A percentile compares a stretch with the other conserved stretches of the same genome.
Evolutionary conservation across 2,888 invertebrate genomes (phyloP).

Genomic region (Polydrusus pterygomalis): DNA sequence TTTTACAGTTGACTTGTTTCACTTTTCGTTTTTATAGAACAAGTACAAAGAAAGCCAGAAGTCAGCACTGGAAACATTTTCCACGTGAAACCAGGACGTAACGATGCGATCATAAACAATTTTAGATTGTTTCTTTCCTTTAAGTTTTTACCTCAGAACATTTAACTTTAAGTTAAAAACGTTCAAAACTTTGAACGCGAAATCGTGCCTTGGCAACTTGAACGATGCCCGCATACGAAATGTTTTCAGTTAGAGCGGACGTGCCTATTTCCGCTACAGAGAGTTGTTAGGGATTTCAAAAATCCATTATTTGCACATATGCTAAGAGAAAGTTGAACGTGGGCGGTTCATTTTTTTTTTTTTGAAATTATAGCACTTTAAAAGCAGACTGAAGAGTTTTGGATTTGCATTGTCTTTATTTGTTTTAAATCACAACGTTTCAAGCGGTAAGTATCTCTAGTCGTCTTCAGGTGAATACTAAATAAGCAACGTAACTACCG

Average conservation of each 20-base stretch:
- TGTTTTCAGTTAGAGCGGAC: slow-evolving; percentile 41
- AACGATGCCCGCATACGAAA: slow-evolving; percentile 44
- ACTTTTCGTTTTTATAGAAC: background rate
- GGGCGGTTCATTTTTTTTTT: no score
- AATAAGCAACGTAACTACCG: no score
- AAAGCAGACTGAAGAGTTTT: no score
- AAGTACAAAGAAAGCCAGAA: background rate
- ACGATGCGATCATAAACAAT: slow-evolving; percentile 60
- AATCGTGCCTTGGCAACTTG: slow-evolving; percentile 33
- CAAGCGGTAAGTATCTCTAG: no score
- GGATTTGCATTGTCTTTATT: no score
- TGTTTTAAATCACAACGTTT: no score
- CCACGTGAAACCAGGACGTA: slow-evolving; percentile 51
- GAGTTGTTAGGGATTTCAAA: slow-evolving; percentile 26
- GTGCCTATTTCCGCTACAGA: slow-evolving; percentile 23
- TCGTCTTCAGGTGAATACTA: no score
- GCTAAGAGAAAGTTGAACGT: background rate
- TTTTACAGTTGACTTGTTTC: background rate
- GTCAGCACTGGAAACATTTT: slow-evolving; percentile 45
- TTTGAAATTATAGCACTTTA: no score
- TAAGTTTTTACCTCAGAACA: slow-evolving; percentile 49
- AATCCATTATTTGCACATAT: slow-evolving; percentile 21
- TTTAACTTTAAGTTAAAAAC: slow-evolving; percentile 49
- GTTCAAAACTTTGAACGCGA: slow-evolving; percentile 39
- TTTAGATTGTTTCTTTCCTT: slow-evolving; percentile 54